Base-by-base conservation (phyloP, 2,888 invertebrate genomes). In the Volucella zonaria region DNA sequence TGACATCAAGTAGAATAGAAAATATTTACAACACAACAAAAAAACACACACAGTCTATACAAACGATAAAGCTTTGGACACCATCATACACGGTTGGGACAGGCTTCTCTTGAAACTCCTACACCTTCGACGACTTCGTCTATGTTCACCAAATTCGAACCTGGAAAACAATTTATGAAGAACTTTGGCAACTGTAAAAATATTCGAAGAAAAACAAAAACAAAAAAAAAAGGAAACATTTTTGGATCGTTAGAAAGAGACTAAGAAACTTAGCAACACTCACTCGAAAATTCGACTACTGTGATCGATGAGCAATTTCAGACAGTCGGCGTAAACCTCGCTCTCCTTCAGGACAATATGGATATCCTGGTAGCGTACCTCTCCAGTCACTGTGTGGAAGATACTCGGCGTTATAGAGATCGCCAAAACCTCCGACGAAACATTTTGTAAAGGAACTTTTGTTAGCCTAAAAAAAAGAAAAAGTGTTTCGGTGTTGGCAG, bases 231-330 rank as follows among this genome's bases (percentile, higher is more conserved):
- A 10, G 45, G n/a, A 45, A 45, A 45, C 2, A 12, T 45, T 49
- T 40, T 58, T 47, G 38, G 45, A 70, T 14, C 42, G 42, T 62
- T 73, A 47, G 49, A 66, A 15, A 40, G 52, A 40, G 38, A 15
- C 38, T 3, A 23, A n/a, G 49, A 8, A 59, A 43, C 10, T 68
- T 66, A 51, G 45, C 52, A 73, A 15, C 71, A 89, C 90, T 91
- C 88, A 91, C 91, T 91, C 90, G 87, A 91, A 91, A 86, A 91
- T 90, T 67, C 89, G 89, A 71, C 87, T 87, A 64, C 90, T 89
- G 86, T 91, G 90, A 86, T 91, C 91, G 77, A 91, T 91, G 89
- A 91, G 90, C 6, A 90, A 88, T 81, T 89, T 88, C 23, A 91
- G 89, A 68, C 91, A 91, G 83, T 90, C 90, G 4, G 90, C 89